These are phyloP conservation scores for Coregonus sp. DNA, from an alignment of 2,797 vertebrate species.

Conservation along the genomic window DNA sequence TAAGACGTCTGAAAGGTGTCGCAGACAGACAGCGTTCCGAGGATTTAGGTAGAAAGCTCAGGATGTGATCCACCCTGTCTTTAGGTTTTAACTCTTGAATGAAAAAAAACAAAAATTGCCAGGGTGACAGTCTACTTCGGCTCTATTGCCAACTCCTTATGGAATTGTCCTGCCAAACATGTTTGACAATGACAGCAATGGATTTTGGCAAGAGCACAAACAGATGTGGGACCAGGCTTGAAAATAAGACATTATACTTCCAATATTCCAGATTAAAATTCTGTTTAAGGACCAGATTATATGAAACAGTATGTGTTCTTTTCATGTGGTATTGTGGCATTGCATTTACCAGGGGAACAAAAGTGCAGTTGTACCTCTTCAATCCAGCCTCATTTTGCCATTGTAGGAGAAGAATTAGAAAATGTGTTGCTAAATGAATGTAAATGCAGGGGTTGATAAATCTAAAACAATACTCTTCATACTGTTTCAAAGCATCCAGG, in stretches of 20 bases:
- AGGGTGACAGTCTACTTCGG: no score
- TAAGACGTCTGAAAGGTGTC: background rate
- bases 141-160: background rate
- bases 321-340: no score
- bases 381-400: background rate
- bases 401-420: slow-evolving; percentile 25
- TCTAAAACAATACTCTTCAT: slow-evolving; percentile 41
- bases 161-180: background rate
- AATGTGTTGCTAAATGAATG: slow-evolving; percentile 44
- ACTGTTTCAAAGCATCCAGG: slow-evolving; percentile 49
- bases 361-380: background rate
- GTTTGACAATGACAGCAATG: background rate
- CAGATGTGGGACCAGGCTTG: no score
- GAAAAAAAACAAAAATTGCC: no score
- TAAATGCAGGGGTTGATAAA: slow-evolving; percentile 39
- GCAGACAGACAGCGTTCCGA: background rate
- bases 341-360: background rate
- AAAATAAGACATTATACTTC: no score
- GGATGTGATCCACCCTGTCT: no score
- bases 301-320: no score
- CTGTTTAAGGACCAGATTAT: no score
- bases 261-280: no score
- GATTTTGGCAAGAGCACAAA: background rate
- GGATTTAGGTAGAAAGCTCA: no score
- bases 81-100: no score